phyloP scores from a whole-genome alignment of 1,140 invertebrate species.

The Aphelenchoides besseyi region DNA sequence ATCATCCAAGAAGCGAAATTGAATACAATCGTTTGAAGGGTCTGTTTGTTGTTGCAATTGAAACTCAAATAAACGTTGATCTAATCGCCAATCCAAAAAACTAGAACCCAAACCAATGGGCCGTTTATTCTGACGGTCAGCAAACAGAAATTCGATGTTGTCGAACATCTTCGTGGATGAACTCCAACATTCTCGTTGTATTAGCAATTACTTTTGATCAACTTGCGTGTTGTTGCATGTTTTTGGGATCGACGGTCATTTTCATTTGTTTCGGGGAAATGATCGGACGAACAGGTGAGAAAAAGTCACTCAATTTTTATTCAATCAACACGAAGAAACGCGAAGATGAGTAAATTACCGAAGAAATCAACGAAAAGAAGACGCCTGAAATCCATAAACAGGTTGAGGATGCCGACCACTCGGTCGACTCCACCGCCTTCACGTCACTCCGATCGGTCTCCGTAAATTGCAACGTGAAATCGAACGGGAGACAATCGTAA shows the following conservation, averaged over 20 bases:
- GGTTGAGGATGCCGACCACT: background rate
- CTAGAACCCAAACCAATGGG: background rate
- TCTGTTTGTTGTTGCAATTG: background rate
- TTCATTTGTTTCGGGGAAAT: background rate
- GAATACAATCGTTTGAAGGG: too few relatives aligned
- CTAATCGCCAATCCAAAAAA: background rate
- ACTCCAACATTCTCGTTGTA: background rate
- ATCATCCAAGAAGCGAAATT: too few relatives aligned
- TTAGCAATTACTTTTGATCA: background rate
- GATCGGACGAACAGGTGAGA: background rate
- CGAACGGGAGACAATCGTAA: too few relatives aligned
- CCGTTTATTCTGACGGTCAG: background rate
- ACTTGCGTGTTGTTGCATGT: background rate
- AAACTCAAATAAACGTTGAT: background rate
- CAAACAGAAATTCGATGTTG: conserved; percentile 4
- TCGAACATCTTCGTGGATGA: background rate
- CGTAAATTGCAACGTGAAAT: background rate
- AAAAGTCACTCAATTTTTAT: background rate
- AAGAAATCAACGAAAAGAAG: background rate
- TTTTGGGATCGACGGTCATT: background rate
- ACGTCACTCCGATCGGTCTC: conserved; percentile 4
- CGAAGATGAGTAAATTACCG: background rate
- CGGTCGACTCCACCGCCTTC: background rate
- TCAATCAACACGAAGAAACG: background rate
- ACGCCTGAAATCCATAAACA: background rate